Evolutionary conservation across 2,113 vertebrate species (phyloP), one percentile per base, ranked within the genome.

Genomic region (Hippopotamus amphibius): DNA sequence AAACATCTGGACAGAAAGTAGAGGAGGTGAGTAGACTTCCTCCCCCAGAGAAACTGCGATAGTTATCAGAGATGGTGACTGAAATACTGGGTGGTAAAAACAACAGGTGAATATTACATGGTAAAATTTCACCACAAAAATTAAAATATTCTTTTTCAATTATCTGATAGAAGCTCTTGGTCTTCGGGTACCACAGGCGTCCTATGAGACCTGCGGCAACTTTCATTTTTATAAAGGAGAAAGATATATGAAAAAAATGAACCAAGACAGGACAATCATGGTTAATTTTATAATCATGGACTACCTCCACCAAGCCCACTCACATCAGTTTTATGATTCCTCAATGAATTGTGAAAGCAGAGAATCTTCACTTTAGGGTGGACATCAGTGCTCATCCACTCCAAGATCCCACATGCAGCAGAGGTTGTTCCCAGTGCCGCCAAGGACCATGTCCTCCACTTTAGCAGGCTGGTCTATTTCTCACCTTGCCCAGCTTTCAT

Each of bases 211-310:
- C 2, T 1, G 7, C 2, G 66, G 50, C 5, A 68, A 59, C 22
- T 53, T 94, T 59, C 46, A 53, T 59, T 90, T 96, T 92, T 76
- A 28, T 28, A 48, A 83, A 71, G 37, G n/a, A 83, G 28, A 72
- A 37, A 72, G 28, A 21, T 68, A 14, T 37, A 8, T 50, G 17
- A 48, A 87, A 53, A 72, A 86, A n/a, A 59, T 68, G 30, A 95
- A 65, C 55, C 28, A 33, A 84, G 72, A 43, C 13, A 46, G 50
- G 55, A 48, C 16, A 63, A 13, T 4, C 3, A 17, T 24, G 79
- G 43, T 43, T 21, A 9, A 71, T 46, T 80, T 80, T 43, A 61
- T n/a, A 50, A 28, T 66, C 71, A 63, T 2, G 3, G 59, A 17
- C n/a, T 37, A 22, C 46, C 41, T 79, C 57, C 7, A 72, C 55